A percentile compares a stretch with the other conserved stretches of the same genome.
Conservation (phyloP, 2,797 vertebrate species). For the Perodicticus potto region DNA sequence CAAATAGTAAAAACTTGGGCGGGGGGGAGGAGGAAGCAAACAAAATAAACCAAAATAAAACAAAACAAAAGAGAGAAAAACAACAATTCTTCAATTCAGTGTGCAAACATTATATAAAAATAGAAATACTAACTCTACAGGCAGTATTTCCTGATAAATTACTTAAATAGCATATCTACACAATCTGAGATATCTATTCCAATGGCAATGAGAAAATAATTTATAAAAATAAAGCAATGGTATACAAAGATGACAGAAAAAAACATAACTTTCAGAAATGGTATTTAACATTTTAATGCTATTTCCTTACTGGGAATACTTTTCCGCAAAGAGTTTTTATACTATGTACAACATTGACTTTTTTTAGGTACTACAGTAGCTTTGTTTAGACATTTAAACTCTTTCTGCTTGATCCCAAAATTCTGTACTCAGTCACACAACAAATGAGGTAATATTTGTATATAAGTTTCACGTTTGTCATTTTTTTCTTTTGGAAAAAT, state of each 20-base stretch:
- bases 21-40: slow-evolving; percentile 87
- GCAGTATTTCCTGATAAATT: slow-evolving; percentile 99
- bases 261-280: slow-evolving; percentile 87
- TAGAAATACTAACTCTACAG: slow-evolving; percentile 96
- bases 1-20: slow-evolving; percentile 89
- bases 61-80: slow-evolving; percentile 84
- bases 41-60: slow-evolving; percentile 85
- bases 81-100: slow-evolving; percentile 94
- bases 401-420: slow-evolving; percentile 91
- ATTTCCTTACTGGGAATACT: slow-evolving; percentile 91
- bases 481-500: slow-evolving; percentile 84
- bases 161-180: slow-evolving; percentile 99
- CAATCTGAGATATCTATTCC: slow-evolving; percentile 94
- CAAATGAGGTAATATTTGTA: slow-evolving; percentile 99
- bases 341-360: slow-evolving; percentile 96
- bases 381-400: slow-evolving; percentile 93
- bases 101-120: slow-evolving; percentile 99
- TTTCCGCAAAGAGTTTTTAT: slow-evolving; percentile 92
- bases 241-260: slow-evolving; percentile 90
- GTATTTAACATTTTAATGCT: slow-evolving; percentile 89
- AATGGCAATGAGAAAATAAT: slow-evolving; percentile 97
- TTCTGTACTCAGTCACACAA: slow-evolving; percentile 94
- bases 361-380: slow-evolving; percentile 93
- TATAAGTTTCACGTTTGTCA: slow-evolving; percentile 90
- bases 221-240: slow-evolving; percentile 96